Base-by-base conservation (phyloP, 2,797 vertebrate species). In the Danio jaintianensis region DNA sequence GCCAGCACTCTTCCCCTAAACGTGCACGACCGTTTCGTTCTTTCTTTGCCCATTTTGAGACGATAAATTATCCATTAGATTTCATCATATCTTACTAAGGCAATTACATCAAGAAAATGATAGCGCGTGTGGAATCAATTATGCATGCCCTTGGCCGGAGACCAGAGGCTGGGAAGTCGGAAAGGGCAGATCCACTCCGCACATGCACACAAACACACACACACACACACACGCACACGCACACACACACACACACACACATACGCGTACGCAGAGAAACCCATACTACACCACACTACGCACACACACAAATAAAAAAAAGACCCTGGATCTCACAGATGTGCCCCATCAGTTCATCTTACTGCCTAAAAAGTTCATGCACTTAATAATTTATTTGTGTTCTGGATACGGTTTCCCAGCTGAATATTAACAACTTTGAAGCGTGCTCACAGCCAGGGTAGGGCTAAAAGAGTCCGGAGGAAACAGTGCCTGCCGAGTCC, bases 21-120 rank as follows among this genome's bases (percentile, higher is more conserved):
- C 82, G 72, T 87, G 83, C 85, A 86, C 0, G 75, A 87, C 87
- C 89, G 78, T 92, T 94, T 94, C 91, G 85, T 90, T 73, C 52
- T 87, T 90, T 93, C 94, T 95, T 93, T 93, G 90, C 90, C 94
- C 93, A 87, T 96, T 96, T 96, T 96, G 88, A 88, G 93, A 92
- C 83, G 89, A 93, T 96, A 96, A 96, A 96, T 95, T 96, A 96
- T 96, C 96, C 95, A 97, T 96, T 97, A 96, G 95, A 97, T 97
- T 97, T 98, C 96, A 96, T 96, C 96, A 94, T 98, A 97, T 97
- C 96, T 96, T 96, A 95, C 95, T 93, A 92, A 95, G 96, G 96
- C 96, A 98, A 97, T 98, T 98, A 97, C 96, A 98, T 97, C 94
- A 96, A 97, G 97, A 98, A 98, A 97, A 98, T 95, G 95, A 98